phyloP scores from a whole-genome alignment of 2,797 vertebrate genomes.

The Euphonia xanthogaster region DNA sequence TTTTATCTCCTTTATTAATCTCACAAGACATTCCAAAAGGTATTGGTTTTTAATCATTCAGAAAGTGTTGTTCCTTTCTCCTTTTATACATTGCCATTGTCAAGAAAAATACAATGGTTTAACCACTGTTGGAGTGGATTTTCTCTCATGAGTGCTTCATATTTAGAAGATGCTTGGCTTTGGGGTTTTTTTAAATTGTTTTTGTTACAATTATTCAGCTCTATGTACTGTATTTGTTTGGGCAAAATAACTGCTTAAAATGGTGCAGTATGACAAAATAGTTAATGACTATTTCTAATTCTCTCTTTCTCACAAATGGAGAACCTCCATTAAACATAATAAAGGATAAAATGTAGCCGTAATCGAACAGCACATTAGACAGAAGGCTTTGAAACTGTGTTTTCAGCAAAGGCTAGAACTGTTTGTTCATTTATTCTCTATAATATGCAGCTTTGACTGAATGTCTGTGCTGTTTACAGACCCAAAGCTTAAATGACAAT shows the following conservation, averaged over 20 bases:
- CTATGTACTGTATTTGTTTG: not conserved
- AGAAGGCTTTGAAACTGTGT: conserved; percentile 42
- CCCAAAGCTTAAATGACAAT: conserved; percentile 33
- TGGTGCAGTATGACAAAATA: not conserved
- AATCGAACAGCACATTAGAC: conserved; percentile 4
- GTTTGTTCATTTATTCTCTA: conserved; percentile 17
- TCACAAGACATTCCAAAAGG: not conserved
- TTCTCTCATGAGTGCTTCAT: not conserved
- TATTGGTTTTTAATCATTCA: not conserved
- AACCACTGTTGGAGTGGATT: not conserved
- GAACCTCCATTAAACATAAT: conserved; percentile 23
- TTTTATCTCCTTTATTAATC: not conserved
- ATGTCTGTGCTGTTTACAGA: conserved; percentile 21
- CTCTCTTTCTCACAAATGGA: conserved; percentile 15
- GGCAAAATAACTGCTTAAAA: not conserved
- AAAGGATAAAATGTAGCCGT: conserved; percentile 16
- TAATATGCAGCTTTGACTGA: conserved; percentile 26
- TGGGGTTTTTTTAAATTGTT: not conserved
- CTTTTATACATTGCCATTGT: not conserved
- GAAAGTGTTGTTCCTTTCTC: not conserved
- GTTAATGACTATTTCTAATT: conserved; percentile 32
- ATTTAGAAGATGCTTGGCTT: not conserved
- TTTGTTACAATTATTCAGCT: not conserved
- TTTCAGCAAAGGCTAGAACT: conserved; percentile 29
- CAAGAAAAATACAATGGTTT: not conserved